A percentile compares a stretch with the other conserved stretches of the same genome.
These are phyloP conservation scores for Pempheris klunzingeri DNA, from an alignment of 2,797 vertebrate species.

Conservation along the genomic window DNA sequence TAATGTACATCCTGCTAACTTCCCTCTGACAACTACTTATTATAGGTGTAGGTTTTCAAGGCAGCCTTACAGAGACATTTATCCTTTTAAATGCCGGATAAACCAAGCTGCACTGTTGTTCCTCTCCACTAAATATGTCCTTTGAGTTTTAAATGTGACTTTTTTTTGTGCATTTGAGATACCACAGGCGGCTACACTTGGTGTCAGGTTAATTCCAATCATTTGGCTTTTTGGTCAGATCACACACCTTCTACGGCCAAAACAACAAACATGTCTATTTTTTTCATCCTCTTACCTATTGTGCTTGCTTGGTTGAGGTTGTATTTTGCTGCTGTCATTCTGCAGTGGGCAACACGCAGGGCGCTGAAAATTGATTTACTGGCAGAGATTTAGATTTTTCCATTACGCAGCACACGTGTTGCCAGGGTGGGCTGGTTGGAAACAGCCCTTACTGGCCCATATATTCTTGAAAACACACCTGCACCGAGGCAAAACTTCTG, in stretches of 20 bases:
- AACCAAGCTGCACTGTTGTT: neutral
- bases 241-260: slow-evolving; percentile 3
- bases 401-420: slow-evolving; percentile 79
- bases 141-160: neutral
- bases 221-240: slow-evolving; percentile 8
- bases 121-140: neutral
- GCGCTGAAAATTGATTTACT: slow-evolving; percentile 80
- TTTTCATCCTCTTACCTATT: slow-evolving; percentile 32
- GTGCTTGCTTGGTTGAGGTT: slow-evolving; percentile 40
- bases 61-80: neutral
- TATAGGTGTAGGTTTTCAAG: neutral
- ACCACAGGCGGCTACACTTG: neutral
- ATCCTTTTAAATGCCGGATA: neutral
- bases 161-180: neutral
- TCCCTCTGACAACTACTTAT: neutral
- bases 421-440: slow-evolving; percentile 54
- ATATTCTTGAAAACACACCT: slow-evolving; percentile 39
- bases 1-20: neutral
- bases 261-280: slow-evolving; percentile 12
- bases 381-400: slow-evolving; percentile 83
- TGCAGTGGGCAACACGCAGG: slow-evolving; percentile 61
- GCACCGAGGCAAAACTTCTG: slow-evolving; percentile 12
- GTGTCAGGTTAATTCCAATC: slow-evolving; percentile 4
- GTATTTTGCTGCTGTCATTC: slow-evolving; percentile 61
- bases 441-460: slow-evolving; percentile 28